Percentiles rank a stretch among this genome's conserved stretches.
phyloP scores from a whole-genome alignment of 2,797 vertebrate genomes.

The Chaenodraco wilsoni region DNA sequence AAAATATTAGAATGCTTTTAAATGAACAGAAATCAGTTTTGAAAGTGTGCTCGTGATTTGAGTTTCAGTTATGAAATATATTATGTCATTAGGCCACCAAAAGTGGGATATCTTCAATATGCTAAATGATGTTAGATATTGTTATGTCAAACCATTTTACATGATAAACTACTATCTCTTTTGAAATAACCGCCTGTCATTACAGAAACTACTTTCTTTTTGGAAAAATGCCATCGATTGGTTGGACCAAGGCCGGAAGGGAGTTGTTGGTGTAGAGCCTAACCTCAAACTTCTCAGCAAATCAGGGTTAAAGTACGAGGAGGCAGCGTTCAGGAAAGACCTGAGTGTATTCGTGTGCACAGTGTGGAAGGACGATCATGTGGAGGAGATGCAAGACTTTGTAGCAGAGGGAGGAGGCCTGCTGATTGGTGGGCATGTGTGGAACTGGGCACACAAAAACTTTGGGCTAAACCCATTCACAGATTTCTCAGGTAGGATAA shows the following conservation, averaged over 20 bases:
- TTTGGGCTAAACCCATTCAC: constrained; percentile 59
- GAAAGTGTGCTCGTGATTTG: background rate
- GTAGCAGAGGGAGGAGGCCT: constrained; percentile 89
- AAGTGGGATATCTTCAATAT: background rate
- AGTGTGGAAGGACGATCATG: constrained; percentile 69
- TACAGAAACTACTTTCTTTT: constrained; percentile 73
- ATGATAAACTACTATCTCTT: background rate
- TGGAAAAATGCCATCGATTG: constrained; percentile 84
- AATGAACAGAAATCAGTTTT: background rate
- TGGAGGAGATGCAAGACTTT: constrained; percentile 82
- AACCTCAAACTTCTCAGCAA: constrained; percentile 31
- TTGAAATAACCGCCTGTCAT: background rate
- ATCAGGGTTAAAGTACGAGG: constrained; percentile 67
- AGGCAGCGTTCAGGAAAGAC: constrained; percentile 67
- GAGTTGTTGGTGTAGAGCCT: constrained; percentile 74
- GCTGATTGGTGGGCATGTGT: constrained; percentile 87
- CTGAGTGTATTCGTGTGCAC: constrained; percentile 83
- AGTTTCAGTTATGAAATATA: background rate
- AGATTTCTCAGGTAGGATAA: constrained; percentile 70
- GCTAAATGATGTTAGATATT: background rate
- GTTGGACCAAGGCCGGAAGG: constrained; percentile 82
- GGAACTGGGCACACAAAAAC: constrained; percentile 83
- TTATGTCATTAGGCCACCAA: background rate
- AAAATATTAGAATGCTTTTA: background rate
- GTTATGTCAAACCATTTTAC: background rate